Base-by-base conservation (phyloP, 2,113 vertebrate species). In the Passer domesticus region DNA sequence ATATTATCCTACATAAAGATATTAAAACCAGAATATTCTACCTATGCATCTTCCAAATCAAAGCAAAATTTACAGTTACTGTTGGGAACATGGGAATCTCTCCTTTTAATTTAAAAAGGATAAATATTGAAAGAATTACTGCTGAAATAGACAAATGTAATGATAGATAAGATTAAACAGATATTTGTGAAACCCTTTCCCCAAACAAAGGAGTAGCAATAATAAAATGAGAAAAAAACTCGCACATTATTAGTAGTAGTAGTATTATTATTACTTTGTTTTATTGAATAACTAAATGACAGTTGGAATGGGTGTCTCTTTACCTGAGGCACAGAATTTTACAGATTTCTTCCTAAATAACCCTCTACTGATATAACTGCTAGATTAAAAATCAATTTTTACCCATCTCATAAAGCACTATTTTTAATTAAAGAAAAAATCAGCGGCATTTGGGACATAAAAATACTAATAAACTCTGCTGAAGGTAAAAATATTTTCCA, bases 351-450 rank as follows among this genome's bases (percentile, higher is more conserved):
- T 90, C 88, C 44, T 70, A 67, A 84, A 92, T 87, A 92, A 74
- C 13, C 58, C 28, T 82, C 43, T 53, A 33, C 37, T 56, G 66
- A 68, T 83, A 89, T 63, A 93, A 77, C 76, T 83, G 24, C 59
- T 46, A 80, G 28, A 87, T 92, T 93, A 74, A 88, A 83, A 94
- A 86, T 72, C 35, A 75, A 58, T 92, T 93, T 88, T 76, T 62
- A 39, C 8, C 14, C 30, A 67, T 13, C 19, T 90, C 58, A 47
- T 60, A 59, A 89, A 85, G 9, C 5, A 68, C 24, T 78, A 90
- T 46, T 77, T 87, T 75, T 87, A 89, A 96, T 66, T 91, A 93
- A 94, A 92, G 14, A 24, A 53, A 47, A 43, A 70, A 68, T 92
- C 44, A 84, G 25, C 56, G 8, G 33, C 12, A 56, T 89, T 59